Conservation (phyloP, 2,888 invertebrate genomes). For the Pherbina coryleti region DNA sequence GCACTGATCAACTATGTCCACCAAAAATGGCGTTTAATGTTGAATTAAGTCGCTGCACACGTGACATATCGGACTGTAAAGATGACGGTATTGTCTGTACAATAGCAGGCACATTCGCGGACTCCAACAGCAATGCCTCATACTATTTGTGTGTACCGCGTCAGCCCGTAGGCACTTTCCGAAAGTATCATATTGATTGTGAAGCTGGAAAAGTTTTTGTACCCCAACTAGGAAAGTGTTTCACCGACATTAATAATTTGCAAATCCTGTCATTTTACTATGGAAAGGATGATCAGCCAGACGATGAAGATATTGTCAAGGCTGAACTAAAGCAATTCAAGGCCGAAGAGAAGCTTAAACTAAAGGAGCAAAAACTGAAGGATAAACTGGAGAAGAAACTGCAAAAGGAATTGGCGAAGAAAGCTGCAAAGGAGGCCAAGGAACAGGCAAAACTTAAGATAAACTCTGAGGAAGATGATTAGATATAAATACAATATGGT, state of each 20-base stretch:
- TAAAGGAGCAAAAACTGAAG: slow-evolving; percentile 54
- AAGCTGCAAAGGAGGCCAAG: slow-evolving; percentile 58
- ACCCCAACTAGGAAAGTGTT: slow-evolving; percentile 50
- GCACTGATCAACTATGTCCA: slow-evolving; percentile 48
- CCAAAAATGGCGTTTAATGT: slow-evolving; percentile 49
- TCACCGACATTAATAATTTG: slow-evolving; percentile 42
- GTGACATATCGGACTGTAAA: slow-evolving; percentile 54
- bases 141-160: slow-evolving; percentile 57
- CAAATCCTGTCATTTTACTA: slow-evolving; percentile 30
- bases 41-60: slow-evolving; percentile 53
- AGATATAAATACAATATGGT: neutral
- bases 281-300: slow-evolving; percentile 37
- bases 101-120: slow-evolving; percentile 49
- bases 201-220: slow-evolving; percentile 54
- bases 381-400: slow-evolving; percentile 56
- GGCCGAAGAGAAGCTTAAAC: slow-evolving; percentile 53
- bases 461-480: neutral
- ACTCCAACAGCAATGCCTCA: slow-evolving; percentile 49
- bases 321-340: slow-evolving; percentile 57
- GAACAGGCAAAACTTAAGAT: slow-evolving; percentile 51
- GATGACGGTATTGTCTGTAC: slow-evolving; percentile 53
- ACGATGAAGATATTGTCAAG: slow-evolving; percentile 54
- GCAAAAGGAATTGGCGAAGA: slow-evolving; percentile 56
- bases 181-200: slow-evolving; percentile 58
- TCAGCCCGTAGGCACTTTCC: slow-evolving; percentile 49